These are phyloP conservation scores for Petrophora chlorosata DNA, from an alignment of 2,888 invertebrate genomes.

Conservation along the genomic window DNA sequence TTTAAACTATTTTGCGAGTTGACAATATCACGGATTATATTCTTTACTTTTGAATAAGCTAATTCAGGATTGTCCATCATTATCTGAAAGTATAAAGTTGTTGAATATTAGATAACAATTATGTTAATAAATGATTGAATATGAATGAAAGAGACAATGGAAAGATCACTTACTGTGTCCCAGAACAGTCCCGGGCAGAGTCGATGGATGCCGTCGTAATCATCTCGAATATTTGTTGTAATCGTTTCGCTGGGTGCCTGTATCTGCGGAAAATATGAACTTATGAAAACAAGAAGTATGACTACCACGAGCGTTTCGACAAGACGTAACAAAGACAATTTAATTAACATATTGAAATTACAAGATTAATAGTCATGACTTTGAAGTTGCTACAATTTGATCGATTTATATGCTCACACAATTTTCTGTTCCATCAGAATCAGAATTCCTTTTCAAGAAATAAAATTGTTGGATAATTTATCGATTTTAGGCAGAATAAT, in stretches of 20 bases:
- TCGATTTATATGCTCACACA: too few relatives aligned
- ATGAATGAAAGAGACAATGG: too few relatives aligned
- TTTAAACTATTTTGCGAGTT: conserved; percentile 54
- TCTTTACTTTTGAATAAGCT: conserved; percentile 63
- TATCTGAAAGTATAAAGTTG: conserved; percentile 47
- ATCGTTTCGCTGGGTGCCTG: conserved; percentile 47
- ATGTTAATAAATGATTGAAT: too few relatives aligned
- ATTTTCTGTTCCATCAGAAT: too few relatives aligned
- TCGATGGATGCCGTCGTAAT: conserved; percentile 66
- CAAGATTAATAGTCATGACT: too few relatives aligned
- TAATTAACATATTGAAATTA: too few relatives aligned
- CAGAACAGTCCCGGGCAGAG: conserved; percentile 67
- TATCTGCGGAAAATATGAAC: too few relatives aligned
- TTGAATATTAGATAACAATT: background rate
- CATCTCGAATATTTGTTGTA: conserved; percentile 55
- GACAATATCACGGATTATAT: conserved; percentile 60
- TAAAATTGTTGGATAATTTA: too few relatives aligned
- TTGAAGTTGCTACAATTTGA: too few relatives aligned
- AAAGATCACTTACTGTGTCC: conserved; percentile 62
- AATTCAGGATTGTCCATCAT: conserved; percentile 61
- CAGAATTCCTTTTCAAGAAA: too few relatives aligned
- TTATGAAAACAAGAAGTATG: conserved; percentile 13
- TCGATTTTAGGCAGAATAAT: too few relatives aligned
- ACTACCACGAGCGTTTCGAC: background rate
- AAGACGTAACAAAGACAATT: too few relatives aligned